These are phyloP conservation scores for Eospalax fontanierii DNA, from an alignment of 2,797 vertebrate species.

Conservation along the genomic window DNA sequence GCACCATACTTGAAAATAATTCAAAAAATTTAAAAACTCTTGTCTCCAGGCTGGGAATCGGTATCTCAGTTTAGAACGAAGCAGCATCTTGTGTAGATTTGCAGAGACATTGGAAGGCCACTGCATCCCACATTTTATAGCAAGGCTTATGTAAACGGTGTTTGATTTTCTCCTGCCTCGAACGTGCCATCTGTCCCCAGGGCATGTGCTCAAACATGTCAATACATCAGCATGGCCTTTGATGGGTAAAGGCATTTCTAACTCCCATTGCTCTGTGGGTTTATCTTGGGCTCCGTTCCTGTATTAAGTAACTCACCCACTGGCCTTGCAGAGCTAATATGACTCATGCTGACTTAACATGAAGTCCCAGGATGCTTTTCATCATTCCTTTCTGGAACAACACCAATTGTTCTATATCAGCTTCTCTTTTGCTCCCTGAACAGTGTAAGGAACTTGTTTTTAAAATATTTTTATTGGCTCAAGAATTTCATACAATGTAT, in stretches of 20 bases:
- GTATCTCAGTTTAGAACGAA: slow-evolving; percentile 83
- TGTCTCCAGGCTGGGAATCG: slow-evolving; percentile 83
- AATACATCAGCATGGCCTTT: not conserved
- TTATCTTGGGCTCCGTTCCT: not conserved
- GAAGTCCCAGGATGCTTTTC: slow-evolving; percentile 31
- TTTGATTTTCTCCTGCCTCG: not conserved
- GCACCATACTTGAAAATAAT: slow-evolving; percentile 60
- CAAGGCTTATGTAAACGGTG: not conserved
- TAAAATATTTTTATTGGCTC: too few relatives aligned
- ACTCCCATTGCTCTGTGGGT: not conserved
- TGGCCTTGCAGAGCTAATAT: slow-evolving; percentile 50
- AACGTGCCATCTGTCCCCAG: not conserved
- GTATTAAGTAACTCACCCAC: slow-evolving; percentile 26
- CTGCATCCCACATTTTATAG: slow-evolving; percentile 22
- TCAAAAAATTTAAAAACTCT: slow-evolving; percentile 77
- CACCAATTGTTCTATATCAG: not conserved
- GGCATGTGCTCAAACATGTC: not conserved
- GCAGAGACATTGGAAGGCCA: slow-evolving; percentile 72
- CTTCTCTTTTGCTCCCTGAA: not conserved
- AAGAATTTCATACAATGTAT: too few relatives aligned
- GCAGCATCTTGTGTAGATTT: slow-evolving; percentile 76
- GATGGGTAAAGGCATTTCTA: not conserved
- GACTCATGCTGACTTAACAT: slow-evolving; percentile 72
- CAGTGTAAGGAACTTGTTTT: too few relatives aligned
- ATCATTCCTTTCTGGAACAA: not conserved